These are phyloP conservation scores for Lagria hirta DNA, from an alignment of 2,888 invertebrate species.

Conservation along the genomic window DNA sequence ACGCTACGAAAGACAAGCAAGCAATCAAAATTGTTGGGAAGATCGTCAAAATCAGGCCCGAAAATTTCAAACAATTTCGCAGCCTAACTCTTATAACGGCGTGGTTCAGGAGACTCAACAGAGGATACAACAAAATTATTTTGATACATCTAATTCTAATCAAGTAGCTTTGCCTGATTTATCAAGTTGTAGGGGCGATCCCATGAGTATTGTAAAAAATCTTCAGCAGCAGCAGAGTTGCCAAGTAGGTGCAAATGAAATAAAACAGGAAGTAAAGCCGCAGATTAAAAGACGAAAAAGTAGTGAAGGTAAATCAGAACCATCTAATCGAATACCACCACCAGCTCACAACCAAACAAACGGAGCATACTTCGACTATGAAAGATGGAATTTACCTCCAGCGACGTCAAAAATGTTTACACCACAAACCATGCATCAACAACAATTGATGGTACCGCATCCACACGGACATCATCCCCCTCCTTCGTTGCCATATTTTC, in stretches of 20 bases:
- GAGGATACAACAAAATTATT: conserved; percentile 64
- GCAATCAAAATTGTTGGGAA: conserved; percentile 61
- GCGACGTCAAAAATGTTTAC: conserved; percentile 70
- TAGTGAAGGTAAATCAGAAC: conserved; percentile 59
- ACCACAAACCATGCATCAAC: conserved; percentile 53
- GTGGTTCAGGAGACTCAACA: conserved; percentile 40
- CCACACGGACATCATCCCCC: conserved; percentile 61
- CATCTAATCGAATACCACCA: conserved; percentile 67
- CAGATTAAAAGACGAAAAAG: conserved; percentile 59
- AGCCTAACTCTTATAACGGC: conserved; percentile 35
- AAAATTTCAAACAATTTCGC: conserved; percentile 57
- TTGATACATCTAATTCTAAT: conserved; percentile 62
- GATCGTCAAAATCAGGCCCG: conserved; percentile 56
- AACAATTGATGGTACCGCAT: conserved; percentile 66
- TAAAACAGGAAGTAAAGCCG: conserved; percentile 51
- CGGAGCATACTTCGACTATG: conserved; percentile 74
- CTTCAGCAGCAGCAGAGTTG: conserved; percentile 53
- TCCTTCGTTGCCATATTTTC: conserved; percentile 71
- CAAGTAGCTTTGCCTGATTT: conserved; percentile 69
- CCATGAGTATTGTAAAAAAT: conserved; percentile 76
- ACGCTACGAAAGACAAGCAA: conserved; percentile 56
- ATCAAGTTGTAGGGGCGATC: conserved; percentile 73
- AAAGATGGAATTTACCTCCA: conserved; percentile 76
- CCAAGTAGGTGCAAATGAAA: conserved; percentile 42
- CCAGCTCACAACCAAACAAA: conserved; percentile 65